A percentile compares a stretch with the other conserved stretches of the same genome.
These are phyloP conservation scores for Noctua comes DNA, from an alignment of 2,888 invertebrate genomes.

Conservation along the genomic window DNA sequence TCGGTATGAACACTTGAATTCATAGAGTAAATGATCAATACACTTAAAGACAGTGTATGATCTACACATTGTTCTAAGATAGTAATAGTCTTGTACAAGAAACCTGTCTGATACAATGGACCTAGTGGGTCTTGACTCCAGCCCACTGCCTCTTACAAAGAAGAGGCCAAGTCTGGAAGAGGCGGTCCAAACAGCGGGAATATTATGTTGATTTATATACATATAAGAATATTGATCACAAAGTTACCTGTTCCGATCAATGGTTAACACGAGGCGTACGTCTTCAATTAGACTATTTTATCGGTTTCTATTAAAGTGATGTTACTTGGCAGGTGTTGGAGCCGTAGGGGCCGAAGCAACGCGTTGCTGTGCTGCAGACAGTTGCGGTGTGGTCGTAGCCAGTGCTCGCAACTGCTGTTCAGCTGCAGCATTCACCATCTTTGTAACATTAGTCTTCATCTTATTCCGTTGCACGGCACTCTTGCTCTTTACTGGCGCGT, in stretches of 20 bases:
- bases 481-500: constrained; percentile 92
- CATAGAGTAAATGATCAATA: constrained; percentile 1
- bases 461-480: constrained; percentile 91
- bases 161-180: neutral
- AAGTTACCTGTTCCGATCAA: neutral
- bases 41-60: neutral
- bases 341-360: constrained; percentile 85
- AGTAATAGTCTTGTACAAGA: neutral
- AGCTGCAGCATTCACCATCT: constrained; percentile 92
- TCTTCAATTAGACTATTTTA: constrained; percentile 1
- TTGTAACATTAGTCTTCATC: constrained; percentile 92
- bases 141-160: neutral
- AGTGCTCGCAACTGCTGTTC: constrained; percentile 92
- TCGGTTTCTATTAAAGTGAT: constrained; percentile 23
- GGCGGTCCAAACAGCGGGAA: neutral
- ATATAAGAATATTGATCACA: constrained; percentile 9
- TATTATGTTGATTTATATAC: neutral
- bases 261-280: neutral
- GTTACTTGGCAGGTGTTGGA: constrained; percentile 79
- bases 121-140: too few relatives aligned
- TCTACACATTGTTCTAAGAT: neutral
- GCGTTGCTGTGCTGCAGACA: constrained; percentile 87
- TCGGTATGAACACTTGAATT: constrained; percentile 1
- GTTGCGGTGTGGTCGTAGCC: constrained; percentile 88
- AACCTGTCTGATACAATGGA: too few relatives aligned